Percentiles rank a stretch among this genome's conserved stretches.
Evolutionary conservation across 2,113 vertebrate genomes (phyloP).

Genomic region (Notechis scutatus): DNA sequence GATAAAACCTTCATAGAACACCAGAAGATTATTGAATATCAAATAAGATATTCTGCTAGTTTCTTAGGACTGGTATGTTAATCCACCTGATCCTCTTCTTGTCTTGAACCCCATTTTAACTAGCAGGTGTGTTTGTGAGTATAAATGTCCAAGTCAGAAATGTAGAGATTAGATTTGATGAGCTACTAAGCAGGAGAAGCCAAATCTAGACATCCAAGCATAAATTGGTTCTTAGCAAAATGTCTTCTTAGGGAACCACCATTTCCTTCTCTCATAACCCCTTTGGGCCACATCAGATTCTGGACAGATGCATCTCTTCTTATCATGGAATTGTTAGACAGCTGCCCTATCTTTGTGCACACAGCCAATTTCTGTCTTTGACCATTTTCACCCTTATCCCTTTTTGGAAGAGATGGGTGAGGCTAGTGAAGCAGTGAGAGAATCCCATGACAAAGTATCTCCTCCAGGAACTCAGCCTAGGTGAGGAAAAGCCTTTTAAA

Average conservation of each 20-base stretch:
- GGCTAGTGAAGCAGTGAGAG: not conserved
- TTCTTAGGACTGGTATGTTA: not conserved
- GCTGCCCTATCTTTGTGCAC: not conserved
- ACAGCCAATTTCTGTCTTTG: not conserved
- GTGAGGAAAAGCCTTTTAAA: not conserved
- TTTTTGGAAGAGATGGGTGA: not conserved
- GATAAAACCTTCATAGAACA: conserved; percentile 13
- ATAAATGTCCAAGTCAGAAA: not conserved
- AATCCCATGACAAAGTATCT: not conserved
- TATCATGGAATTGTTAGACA: not conserved
- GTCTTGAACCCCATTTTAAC: not conserved
- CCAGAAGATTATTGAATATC: accelerated
- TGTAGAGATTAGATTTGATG: not conserved
- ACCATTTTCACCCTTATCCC: not conserved
- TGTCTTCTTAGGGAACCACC: not conserved
- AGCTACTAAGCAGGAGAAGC: not conserved
- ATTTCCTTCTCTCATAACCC: not conserved
- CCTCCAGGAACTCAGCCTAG: not conserved
- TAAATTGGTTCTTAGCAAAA: not conserved
- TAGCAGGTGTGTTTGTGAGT: not conserved
- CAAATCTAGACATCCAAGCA: not conserved
- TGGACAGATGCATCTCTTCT: not conserved
- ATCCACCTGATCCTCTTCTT: not conserved
- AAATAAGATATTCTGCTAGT: conserved; percentile 11
- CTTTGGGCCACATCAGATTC: not conserved